Evolutionary conservation across 1,140 invertebrate genomes (phyloP).

Genomic region (Aphis craccivora): DNA sequence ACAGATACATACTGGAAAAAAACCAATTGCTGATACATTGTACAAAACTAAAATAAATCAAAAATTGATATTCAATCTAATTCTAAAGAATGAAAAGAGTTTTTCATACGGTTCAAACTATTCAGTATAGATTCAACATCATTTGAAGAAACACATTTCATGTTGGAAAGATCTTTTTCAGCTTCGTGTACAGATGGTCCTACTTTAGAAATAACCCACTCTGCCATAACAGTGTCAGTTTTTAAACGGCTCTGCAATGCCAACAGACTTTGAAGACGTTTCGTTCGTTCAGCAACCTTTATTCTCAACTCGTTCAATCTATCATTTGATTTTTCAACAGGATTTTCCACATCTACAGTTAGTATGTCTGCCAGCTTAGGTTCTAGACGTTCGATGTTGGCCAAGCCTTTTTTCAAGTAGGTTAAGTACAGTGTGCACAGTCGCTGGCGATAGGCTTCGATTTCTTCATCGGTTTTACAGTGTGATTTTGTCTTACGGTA

Average conservation of each 20-base stretch:
- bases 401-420: not conserved
- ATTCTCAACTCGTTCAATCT: not conserved
- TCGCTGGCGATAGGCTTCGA: not conserved
- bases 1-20: not conserved
- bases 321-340: not conserved
- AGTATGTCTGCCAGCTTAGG: constrained; percentile 2
- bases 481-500: constrained; percentile 30
- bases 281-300: constrained; percentile 14
- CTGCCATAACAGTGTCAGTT: constrained; percentile 9
- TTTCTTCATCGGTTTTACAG: constrained; percentile 7
- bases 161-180: constrained; percentile 12
- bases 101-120: constrained; percentile 10
- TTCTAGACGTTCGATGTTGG: not conserved
- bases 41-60: not conserved
- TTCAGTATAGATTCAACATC: not conserved
- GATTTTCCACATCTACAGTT: not conserved
- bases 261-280: constrained; percentile 24
- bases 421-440: constrained; percentile 34
- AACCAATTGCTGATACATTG: not conserved
- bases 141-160: not conserved
- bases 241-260: constrained; percentile 33
- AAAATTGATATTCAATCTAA: constrained; percentile 1
- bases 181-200: constrained; percentile 9
- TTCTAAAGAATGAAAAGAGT: constrained; percentile 13
- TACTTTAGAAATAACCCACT: constrained; percentile 50